Base-by-base conservation (phyloP, 1,140 invertebrate genomes). In the Leptopilina boulardi region DNA sequence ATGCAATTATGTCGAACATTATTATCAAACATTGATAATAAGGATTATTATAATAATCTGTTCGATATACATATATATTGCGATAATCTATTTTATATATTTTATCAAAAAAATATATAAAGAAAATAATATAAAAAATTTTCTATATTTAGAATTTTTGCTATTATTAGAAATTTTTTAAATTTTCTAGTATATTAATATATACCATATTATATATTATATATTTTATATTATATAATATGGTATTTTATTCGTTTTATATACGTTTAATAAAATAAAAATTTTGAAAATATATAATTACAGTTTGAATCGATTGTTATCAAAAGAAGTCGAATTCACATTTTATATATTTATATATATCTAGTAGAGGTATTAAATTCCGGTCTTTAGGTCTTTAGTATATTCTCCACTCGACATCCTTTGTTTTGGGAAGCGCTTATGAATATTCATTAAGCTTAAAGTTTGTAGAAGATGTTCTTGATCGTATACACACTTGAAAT, bases 401-500 rank as follows among this genome's bases (percentile, higher is more conserved):
- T 26, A 59, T 59, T 10, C 21, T 4, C 10, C 2, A 26, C 59
- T 66, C 54, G 11, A n/a, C 21, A 30, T 30, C 59, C 59, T 66
- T 66, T 66, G 59, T 66, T 66, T 66, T 30, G 15, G 56, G 8
- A n/a, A 15, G 23, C 5, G 15, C 59, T 15, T 66, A 30, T 66
- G 59, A 34, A 66, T 66, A 66, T 66, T 66, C 59, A 66, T 66
- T 66, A 3, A 66, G 59, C 13, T 30, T 23, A 66, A 66, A 34
- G 59, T 66, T 66, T 66, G 47, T n/a, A 18, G 26, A 66, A 66
- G 59, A 66, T 66, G 59, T 66, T 66, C 59, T 66, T 30, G 59
- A 66, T 66, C 59, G 59, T n/a, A 34, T 30, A 66, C 21, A 66
- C 59, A 66, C 59, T 66, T 66, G 23, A 34, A n/a, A 66, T 66